A percentile compares a stretch with the other conserved stretches of the same genome.
phyloP scores from a whole-genome alignment of 1,140 invertebrate species.

The Pemphigus obesinymphae region DNA sequence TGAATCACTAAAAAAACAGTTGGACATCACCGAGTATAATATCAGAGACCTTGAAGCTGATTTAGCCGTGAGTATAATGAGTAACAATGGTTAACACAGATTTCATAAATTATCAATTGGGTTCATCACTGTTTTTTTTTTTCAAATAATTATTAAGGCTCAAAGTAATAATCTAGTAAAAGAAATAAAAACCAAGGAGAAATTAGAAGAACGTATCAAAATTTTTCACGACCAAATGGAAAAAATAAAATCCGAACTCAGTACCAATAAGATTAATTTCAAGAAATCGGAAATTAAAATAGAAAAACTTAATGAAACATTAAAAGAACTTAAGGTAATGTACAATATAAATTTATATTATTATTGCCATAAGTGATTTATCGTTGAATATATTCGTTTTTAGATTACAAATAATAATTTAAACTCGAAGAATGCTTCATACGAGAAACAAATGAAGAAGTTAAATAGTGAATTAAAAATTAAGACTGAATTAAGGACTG shows the following conservation, averaged over 20 bases:
- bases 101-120: too few species aligned
- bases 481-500: constrained; percentile 18
- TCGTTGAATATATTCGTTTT: neutral
- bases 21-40: constrained; percentile 8
- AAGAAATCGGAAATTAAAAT: constrained; percentile 2
- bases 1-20: neutral
- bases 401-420: constrained; percentile 21
- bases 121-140: neutral
- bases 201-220: constrained; percentile 2
- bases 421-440: constrained; percentile 5
- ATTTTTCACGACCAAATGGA: constrained; percentile 17
- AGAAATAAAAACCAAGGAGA: constrained; percentile 24
- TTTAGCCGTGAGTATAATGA: constrained; percentile 14
- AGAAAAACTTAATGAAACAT: constrained; percentile 25
- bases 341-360: neutral
- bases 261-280: neutral
- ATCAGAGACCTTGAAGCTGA: constrained; percentile 31
- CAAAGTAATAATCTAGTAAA: constrained; percentile 26
- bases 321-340: constrained; percentile 24
- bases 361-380: too few species aligned
- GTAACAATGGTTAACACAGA: too few species aligned
- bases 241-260: constrained; percentile 10
- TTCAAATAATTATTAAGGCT: neutral
- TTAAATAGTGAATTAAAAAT: constrained; percentile 30
- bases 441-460: constrained; percentile 31